Evolutionary conservation across 2,797 vertebrate species (phyloP), one percentile per base, ranked within the genome.

Genomic region (Anolis apletophallus): DNA sequence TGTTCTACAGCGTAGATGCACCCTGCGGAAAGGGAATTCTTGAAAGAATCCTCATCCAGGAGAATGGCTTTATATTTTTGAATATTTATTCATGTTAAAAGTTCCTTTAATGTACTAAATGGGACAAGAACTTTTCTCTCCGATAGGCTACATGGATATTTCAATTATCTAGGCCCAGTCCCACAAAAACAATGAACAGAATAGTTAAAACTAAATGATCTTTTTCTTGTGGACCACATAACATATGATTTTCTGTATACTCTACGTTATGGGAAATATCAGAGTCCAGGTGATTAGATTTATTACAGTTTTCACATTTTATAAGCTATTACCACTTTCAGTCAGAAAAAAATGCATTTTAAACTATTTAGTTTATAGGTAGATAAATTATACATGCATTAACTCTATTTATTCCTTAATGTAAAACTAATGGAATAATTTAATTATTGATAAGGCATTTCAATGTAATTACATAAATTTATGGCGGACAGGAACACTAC

Each of bases 361-460:
- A 87, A 93, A 88, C 77, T 86, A 50, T 85, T 89, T 87, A 74
- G 21, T 10, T 89, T 91, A 90, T 90, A 91, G 83, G 80, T 29
- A 73, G 83, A 85, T 89, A 78, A 93, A 92, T 93, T 90, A 93
- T 91, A 55, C 7, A 87, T 89, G 54, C 3, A 67, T 87, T 90
- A 91, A 92, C 76, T 89, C 84, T 90, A 88, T 89, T 87, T 94
- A 90, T 3, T 16, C 79, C 86, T 88, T 88, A 90, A 85, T 71
- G 90, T 40, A 91, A 92, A 93, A 88, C 19, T 92, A 91, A 93
- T 90, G 88, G 54, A 91, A 91, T 21, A 83, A 90, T 0, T 94
- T 52, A 93, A 94, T 92, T 94, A 90, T 94, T 93, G 81, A 93
- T 91, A 92, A 90, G 61, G 6, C 26, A 86, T 34, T 93, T 91